Conservation (phyloP, 2,888 invertebrate genomes). For the Oscheius myriophilus region DNA sequence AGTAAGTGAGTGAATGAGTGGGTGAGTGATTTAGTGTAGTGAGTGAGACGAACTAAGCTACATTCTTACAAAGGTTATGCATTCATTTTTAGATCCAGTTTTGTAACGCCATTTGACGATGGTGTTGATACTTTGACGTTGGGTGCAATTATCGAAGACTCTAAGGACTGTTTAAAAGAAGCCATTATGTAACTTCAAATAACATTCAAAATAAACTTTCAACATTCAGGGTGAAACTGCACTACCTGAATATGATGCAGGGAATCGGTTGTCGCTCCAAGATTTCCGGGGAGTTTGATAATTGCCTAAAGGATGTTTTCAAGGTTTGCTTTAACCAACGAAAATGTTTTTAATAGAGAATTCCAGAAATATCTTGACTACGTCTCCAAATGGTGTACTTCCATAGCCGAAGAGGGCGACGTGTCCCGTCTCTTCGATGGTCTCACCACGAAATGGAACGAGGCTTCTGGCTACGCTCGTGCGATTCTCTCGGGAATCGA, state of each 20-base stretch:
- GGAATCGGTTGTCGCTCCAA: slow-evolving; percentile 37
- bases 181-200: slow-evolving; percentile 75
- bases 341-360: background rate
- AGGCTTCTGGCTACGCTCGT: slow-evolving; percentile 37
- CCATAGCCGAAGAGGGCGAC: slow-evolving; percentile 25
- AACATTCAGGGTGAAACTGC: slow-evolving; percentile 37
- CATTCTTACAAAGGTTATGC: too few species aligned
- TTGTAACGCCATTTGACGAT: slow-evolving; percentile 7
- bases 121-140: slow-evolving; percentile 58
- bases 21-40: background rate
- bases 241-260: slow-evolving; percentile 34
- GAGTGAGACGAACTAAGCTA: too few species aligned
- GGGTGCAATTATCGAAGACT: slow-evolving; percentile 81
- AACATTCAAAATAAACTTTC: background rate
- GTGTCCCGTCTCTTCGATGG: slow-evolving; percentile 12
- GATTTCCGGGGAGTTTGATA: slow-evolving; percentile 42
- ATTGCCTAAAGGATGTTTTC: slow-evolving; percentile 40
- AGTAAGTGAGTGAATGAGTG: too few species aligned
- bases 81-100: slow-evolving; percentile 16
- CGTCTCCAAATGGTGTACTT: slow-evolving; percentile 42
- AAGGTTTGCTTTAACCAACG: slow-evolving; percentile 24
- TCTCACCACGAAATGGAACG: slow-evolving; percentile 43
- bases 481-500: slow-evolving; percentile 37
- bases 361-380: slow-evolving; percentile 46
- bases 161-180: slow-evolving; percentile 87